Evolutionary conservation across 2,888 invertebrate species (phyloP).

Genomic region (Epirrhoe alternata): DNA sequence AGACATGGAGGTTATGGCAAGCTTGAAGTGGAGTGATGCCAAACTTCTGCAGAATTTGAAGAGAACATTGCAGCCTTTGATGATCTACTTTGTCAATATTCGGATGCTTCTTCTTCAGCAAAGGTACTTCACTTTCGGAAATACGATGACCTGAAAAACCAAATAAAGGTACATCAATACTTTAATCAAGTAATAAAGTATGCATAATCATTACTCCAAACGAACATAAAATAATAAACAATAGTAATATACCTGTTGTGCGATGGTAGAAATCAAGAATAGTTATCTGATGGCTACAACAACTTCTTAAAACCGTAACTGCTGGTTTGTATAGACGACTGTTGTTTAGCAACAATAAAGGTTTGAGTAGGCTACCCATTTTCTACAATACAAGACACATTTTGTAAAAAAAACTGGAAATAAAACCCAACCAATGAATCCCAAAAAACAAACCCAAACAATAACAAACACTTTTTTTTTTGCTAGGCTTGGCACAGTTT

Average conservation of each 20-base stretch:
- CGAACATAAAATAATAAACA: not conserved
- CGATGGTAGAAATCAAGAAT: slow-evolving; percentile 68
- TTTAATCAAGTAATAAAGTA: too few relatives aligned
- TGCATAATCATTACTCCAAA: too few relatives aligned
- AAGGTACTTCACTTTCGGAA: slow-evolving; percentile 48
- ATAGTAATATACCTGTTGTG: slow-evolving; percentile 59
- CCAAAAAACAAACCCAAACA: too few relatives aligned
- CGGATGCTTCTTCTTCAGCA: slow-evolving; percentile 67
- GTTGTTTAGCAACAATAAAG: slow-evolving; percentile 15
- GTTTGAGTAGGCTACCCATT: slow-evolving; percentile 30
- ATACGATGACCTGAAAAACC: slow-evolving; percentile 59
- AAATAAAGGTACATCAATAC: not conserved
- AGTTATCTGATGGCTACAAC: slow-evolving; percentile 54
- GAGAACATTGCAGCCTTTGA: slow-evolving; percentile 62
- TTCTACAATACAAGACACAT: not conserved
- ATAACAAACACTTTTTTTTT: slow-evolving; percentile 8
- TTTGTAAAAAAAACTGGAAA: not conserved
- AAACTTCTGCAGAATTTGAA: slow-evolving; percentile 70
- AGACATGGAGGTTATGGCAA: slow-evolving; percentile 80
- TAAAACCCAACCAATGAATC: not conserved
- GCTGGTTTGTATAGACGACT: slow-evolving; percentile 24
- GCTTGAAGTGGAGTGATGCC: slow-evolving; percentile 82
- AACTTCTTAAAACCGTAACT: slow-evolving; percentile 13
- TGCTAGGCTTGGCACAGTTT: too few relatives aligned
- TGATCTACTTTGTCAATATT: slow-evolving; percentile 62